These are phyloP conservation scores for Calephelis virginiensis DNA, from an alignment of 1,140 invertebrate species.

Conservation along the genomic window DNA sequence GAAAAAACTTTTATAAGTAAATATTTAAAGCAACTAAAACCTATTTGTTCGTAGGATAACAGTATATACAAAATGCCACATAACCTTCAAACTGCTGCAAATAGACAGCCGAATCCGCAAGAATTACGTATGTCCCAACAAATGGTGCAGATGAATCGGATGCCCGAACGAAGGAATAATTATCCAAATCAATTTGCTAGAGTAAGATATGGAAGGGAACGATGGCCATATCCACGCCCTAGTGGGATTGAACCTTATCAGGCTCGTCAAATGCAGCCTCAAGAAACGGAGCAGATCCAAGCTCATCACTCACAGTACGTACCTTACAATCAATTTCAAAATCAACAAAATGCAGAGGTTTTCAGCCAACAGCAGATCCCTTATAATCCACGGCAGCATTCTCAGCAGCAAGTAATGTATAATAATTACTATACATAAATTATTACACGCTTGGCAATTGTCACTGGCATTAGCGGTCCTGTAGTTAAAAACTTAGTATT, in stretches of 20 bases:
- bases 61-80: no score
- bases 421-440: conserved; percentile 5
- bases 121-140: background rate
- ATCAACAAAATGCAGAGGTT: background rate
- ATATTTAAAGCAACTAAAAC: no score
- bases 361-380: background rate
- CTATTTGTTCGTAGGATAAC: background rate
- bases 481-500: no score
- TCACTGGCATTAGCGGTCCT: no score
- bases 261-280: background rate
- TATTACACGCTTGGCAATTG: background rate
- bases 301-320: conserved; percentile 4
- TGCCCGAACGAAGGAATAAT: background rate
- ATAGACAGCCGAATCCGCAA: background rate
- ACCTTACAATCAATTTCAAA: background rate
- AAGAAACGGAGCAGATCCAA: background rate
- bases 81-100: background rate
- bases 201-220: background rate
- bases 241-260: background rate
- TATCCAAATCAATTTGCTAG: background rate
- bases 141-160: background rate
- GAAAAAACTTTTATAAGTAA: no score
- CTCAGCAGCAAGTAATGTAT: conserved; percentile 4
- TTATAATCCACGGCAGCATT: background rate
- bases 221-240: conserved; percentile 2